Base-by-base conservation (phyloP, 1,140 invertebrate species). In the Pteromalus puparum region DNA sequence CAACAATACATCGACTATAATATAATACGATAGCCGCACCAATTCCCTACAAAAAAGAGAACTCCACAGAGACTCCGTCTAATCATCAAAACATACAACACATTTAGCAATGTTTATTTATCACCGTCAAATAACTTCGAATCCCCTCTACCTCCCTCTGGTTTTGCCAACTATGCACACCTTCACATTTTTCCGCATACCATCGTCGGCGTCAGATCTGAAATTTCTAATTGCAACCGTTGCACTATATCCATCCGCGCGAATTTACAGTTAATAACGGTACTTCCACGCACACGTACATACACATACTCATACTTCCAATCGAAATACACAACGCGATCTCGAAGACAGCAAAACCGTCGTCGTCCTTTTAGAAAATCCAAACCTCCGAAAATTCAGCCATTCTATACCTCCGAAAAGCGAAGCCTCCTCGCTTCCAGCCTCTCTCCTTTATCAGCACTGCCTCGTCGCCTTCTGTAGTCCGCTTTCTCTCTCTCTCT, bases 401-500 rank as follows among this genome's bases (percentile, higher is more conserved):
- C n/a, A n/a, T 53, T 61, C 18, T 61, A 61, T 5, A 42, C 38
- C 18, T 21, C 53, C 15, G 18, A 61, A 61, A 61, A 61, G 15
- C 53, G 53, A 61, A 61, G 53, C 53, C 18, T 48, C 46, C 53
- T 7, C 5, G 15, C 6, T 3, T 61, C 18, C 21, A 28, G 10
- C 53, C 76, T 67, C 85, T 81, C 86, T 46, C 42, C 73, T 70
- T 24, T 46, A 48, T 73, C 82, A 76, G 83, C 76, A 26, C 73
- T 18, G 26, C 18, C 28, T 65, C 76, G 26, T 70, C 68, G 24
- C 38, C 12, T 67, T 34, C 48, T 46, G 48, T 81, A 78, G 76
- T 81, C 42, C 38, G 24, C 74, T 53, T 24, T 34, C 76, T 78
- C 76, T 30, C 28, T 65, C 30, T 72, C 34, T 80, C 53, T 68